These are phyloP conservation scores for Bufotes viridis DNA, from an alignment of 2,797 vertebrate species.

Conservation along the genomic window DNA sequence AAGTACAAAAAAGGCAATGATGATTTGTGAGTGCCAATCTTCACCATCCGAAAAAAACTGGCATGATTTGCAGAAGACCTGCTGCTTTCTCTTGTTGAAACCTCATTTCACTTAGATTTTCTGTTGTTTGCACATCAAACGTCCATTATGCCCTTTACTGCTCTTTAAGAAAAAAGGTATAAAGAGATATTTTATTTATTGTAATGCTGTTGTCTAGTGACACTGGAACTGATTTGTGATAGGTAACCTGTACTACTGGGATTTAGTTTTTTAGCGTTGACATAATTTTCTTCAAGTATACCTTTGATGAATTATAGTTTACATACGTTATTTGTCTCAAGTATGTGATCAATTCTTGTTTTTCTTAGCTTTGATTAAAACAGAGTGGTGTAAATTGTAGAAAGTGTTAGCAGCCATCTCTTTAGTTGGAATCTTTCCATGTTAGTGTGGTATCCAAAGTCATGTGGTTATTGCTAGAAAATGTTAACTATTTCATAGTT, in stretches of 20 bases:
- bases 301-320: neutral
- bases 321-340: neutral
- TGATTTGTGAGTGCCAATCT: slow-evolving; percentile 48
- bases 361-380: neutral
- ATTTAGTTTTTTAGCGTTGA: neutral
- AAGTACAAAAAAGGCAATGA: slow-evolving; percentile 54
- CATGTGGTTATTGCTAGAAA: neutral
- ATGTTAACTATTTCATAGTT: neutral
- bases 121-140: slow-evolving; percentile 42
- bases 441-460: neutral
- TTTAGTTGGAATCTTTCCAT: neutral
- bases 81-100: slow-evolving; percentile 54
- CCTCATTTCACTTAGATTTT: slow-evolving; percentile 56
- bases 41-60: slow-evolving; percentile 50
- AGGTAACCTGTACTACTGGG: slow-evolving; percentile 10
- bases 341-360: neutral
- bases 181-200: slow-evolving; percentile 36
- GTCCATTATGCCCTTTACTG: slow-evolving; percentile 55
- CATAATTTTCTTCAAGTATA: neutral
- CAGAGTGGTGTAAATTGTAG: neutral
- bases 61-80: slow-evolving; percentile 51
- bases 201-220: slow-evolving; percentile 15
- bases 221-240: slow-evolving; percentile 36
- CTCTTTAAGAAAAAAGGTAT: slow-evolving; percentile 39
- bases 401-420: neutral